Conservation (phyloP, 92 coral and sea anemone species). For the Palythoa grandiflora region DNA sequence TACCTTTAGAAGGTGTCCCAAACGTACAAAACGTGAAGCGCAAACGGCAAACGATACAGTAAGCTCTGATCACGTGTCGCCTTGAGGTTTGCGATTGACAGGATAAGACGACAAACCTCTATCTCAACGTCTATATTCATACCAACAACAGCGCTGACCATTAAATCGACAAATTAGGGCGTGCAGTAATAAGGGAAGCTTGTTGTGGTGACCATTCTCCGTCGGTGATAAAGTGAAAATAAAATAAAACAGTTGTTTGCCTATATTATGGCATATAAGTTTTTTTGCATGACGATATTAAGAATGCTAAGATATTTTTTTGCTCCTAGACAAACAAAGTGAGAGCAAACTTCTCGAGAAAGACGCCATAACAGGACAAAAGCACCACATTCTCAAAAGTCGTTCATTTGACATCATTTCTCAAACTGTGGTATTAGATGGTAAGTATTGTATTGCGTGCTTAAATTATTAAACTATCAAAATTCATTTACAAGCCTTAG, state of each 20-base stretch:
- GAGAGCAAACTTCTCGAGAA: constrained; percentile 61
- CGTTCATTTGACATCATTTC: constrained; percentile 75
- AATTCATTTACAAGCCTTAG: too few species aligned
- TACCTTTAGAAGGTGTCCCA: too few species aligned
- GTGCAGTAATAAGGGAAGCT: too few species aligned
- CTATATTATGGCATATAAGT: not conserved
- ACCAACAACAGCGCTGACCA: too few species aligned
- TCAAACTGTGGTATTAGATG: constrained; percentile 69
- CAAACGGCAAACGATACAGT: too few species aligned
- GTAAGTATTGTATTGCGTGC: constrained; percentile 47
- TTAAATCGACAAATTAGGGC: too few species aligned
- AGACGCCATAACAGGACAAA: constrained; percentile 66
- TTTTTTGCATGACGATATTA: not conserved
- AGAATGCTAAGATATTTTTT: not conserved
- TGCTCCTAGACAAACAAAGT: constrained; percentile 64
- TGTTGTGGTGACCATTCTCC: too few species aligned
- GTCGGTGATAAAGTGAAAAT: not conserved
- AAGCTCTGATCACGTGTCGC: too few species aligned
- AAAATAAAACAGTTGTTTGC: not conserved
- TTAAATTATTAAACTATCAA: not conserved
- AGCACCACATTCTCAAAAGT: constrained; percentile 89
- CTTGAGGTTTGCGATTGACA: too few species aligned
- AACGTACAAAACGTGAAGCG: too few species aligned
- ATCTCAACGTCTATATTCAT: too few species aligned
- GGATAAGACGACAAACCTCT: too few species aligned